These are phyloP conservation scores for Lepilemur septentrionalis DNA, from an alignment of 2,797 vertebrate species.

Conservation along the genomic window DNA sequence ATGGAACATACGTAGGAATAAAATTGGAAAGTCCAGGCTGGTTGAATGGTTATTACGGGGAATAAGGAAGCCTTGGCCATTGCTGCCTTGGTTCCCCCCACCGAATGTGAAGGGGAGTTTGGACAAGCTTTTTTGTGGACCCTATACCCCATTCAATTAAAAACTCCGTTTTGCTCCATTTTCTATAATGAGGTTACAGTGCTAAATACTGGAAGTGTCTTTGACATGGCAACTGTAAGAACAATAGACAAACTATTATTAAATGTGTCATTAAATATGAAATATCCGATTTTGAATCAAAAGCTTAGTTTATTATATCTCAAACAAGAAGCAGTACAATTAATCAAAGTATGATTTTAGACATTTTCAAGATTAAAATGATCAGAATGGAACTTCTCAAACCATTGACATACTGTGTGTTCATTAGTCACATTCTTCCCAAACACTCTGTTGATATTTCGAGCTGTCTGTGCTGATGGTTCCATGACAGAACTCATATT, in stretches of 20 bases:
- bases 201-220: not conserved
- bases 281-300: no score
- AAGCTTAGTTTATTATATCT: no score
- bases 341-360: no score
- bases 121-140: not conserved
- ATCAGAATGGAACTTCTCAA: no score
- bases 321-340: no score
- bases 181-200: not conserved
- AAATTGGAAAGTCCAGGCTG: not conserved
- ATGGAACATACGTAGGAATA: not conserved
- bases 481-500: no score
- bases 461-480: no score
- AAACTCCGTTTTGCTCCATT: not conserved
- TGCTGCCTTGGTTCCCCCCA: not conserved
- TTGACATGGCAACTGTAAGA: not conserved
- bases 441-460: no score
- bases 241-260: not conserved
- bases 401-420: no score
- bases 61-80: not conserved
- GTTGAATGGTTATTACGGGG: not conserved
- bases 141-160: not conserved
- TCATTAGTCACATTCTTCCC: no score
- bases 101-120: not conserved
- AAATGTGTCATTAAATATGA: no score
- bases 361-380: no score